Percentiles rank a stretch among this genome's conserved stretches.
Conservation (phyloP, 2,113 vertebrate genomes). For the Gila orcuttii region DNA sequence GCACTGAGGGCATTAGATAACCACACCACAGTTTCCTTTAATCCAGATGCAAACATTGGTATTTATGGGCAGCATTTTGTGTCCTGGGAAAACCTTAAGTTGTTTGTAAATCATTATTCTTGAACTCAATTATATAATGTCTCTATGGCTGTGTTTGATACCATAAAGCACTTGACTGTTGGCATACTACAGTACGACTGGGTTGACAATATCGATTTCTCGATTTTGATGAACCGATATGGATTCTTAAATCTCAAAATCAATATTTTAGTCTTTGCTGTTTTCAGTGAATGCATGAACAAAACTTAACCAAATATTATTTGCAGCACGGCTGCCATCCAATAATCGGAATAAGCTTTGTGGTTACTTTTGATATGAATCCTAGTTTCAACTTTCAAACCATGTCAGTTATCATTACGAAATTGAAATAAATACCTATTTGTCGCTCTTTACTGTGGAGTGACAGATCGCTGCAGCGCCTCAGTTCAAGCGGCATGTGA, state of each 20-base stretch:
- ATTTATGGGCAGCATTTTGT: neutral
- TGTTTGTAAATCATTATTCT: slow-evolving; percentile 15
- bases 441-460: neutral
- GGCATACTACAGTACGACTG: no score
- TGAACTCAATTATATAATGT: neutral
- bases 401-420: neutral
- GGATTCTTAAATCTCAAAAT: no score
- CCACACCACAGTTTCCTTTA: slow-evolving; percentile 6
- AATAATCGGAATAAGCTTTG: no score
- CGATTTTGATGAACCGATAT: no score
- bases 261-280: no score
- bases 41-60: neutral
- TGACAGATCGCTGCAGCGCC: neutral
- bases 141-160: no score
- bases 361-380: neutral
- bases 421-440: neutral
- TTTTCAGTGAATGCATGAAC: no score
- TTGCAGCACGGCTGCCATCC: no score
- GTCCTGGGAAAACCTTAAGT: slow-evolving; percentile 9
- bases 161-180: no score
- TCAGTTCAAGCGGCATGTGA: neutral
- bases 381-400: neutral
- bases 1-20: slow-evolving; percentile 22
- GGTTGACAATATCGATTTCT: no score
- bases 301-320: no score